A percentile compares a stretch with the other conserved stretches of the same genome.
phyloP scores from a whole-genome alignment of 2,888 invertebrate species.

The Uloborus plumipes region DNA sequence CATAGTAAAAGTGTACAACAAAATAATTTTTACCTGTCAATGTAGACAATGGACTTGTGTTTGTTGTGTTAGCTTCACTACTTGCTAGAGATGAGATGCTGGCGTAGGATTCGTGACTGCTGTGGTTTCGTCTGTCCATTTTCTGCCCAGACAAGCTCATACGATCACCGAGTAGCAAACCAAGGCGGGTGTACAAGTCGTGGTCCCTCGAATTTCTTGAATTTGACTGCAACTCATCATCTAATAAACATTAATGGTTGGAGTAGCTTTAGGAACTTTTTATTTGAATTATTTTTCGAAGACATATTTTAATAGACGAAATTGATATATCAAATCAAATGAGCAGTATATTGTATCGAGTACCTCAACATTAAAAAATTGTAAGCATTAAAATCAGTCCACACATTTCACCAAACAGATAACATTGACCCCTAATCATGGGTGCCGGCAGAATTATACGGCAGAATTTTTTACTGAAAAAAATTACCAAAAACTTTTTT shows the following conservation, averaged over 20 bases:
- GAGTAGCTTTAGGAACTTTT: too few relatives aligned
- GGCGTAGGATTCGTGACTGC: constrained; percentile 71
- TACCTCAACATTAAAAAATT: too few relatives aligned
- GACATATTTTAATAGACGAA: too few relatives aligned
- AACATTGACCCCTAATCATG: too few relatives aligned
- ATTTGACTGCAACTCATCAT: constrained; percentile 76
- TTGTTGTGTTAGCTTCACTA: constrained; percentile 79
- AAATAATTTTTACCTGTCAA: constrained; percentile 76
- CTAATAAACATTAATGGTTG: constrained; percentile 71
- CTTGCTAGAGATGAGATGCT: constrained; percentile 76
- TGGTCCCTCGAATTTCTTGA: constrained; percentile 76
- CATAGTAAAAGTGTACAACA: not conserved
- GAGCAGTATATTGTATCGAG: too few relatives aligned
- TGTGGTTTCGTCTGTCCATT: constrained; percentile 25
- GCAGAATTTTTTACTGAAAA: too few relatives aligned
- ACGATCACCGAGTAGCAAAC: constrained; percentile 83
- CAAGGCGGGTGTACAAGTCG: constrained; percentile 86
- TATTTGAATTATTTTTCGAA: too few relatives aligned
- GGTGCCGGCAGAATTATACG: too few relatives aligned
- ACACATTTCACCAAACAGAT: too few relatives aligned
- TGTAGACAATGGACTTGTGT: constrained; percentile 91
- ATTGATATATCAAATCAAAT: too few relatives aligned
- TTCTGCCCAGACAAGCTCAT: constrained; percentile 69
- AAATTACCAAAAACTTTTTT: too few relatives aligned
- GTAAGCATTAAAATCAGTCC: too few relatives aligned